Evolutionary conservation across 1,140 invertebrate genomes (phyloP).

Genomic region (Psilanteris sp.): DNA sequence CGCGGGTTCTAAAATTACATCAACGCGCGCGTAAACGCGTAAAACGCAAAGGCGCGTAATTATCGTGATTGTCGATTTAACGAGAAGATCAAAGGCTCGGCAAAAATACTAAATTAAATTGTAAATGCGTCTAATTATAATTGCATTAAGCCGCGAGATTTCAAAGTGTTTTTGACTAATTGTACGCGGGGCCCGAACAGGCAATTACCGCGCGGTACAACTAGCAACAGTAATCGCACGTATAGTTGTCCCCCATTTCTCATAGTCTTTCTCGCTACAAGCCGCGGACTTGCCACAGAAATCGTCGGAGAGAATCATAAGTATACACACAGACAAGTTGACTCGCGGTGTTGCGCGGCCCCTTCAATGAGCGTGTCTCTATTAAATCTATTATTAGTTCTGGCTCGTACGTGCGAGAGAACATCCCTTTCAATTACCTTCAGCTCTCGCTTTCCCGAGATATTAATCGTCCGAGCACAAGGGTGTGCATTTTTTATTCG

Average conservation of each 20-base stretch:
- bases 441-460: conserved; percentile 52
- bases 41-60: conserved; percentile 20
- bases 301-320: conserved; percentile 49
- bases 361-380: conserved; percentile 79
- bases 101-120: conserved; percentile 48
- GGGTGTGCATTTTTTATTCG: conserved; percentile 17
- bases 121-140: conserved; percentile 59
- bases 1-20: too few species aligned
- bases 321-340: conserved; percentile 45
- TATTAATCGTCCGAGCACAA: conserved; percentile 56
- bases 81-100: conserved; percentile 41
- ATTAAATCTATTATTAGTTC: conserved; percentile 80
- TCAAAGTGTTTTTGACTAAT: conserved; percentile 63
- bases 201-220: conserved; percentile 60
- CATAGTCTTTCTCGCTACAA: conserved; percentile 52
- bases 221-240: conserved; percentile 58
- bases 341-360: conserved; percentile 62
- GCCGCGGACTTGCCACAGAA: conserved; percentile 43
- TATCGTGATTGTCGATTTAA: conserved; percentile 22
- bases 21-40: too few species aligned
- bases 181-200: conserved; percentile 41
- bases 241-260: conserved; percentile 65
- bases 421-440: conserved; percentile 78
- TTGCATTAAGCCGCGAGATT: conserved; percentile 48
- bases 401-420: conserved; percentile 67